Base-by-base conservation (phyloP, 2,888 invertebrate species). In the Philereme vetulata region DNA sequence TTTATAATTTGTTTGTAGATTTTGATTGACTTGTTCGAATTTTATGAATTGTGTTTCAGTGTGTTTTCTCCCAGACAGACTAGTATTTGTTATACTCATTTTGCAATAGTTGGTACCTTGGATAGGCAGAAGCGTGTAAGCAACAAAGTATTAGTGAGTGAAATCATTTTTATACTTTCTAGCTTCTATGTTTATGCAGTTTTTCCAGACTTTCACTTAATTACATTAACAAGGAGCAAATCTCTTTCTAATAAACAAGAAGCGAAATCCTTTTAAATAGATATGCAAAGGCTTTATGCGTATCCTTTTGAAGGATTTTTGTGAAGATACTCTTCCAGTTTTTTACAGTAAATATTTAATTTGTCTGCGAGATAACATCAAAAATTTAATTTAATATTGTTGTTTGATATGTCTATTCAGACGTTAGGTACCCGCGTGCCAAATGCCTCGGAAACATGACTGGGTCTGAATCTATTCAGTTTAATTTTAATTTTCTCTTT, bases 11-110 rank as follows among this genome's bases (percentile, higher is more conserved):
- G 84, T 86, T 88, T 85, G 72, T 81, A 78, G 62, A 65, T 67
- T 60, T 68, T 65, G 61, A 66, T 80, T 80, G 85, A 87, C 84
- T 76, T 84, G 73, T 84, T 82, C 81, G 80, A 81, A 65, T 66
- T 86, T 79, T 85, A 78, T 81, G 81, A 80, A 85, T 86, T 88
- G 80, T 84, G 84, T 88, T 84, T 82, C 70, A 51, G 71, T 66
- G 68, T 85, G 86, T 77, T 75, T 73, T 83, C 81, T 82, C 76
- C 67, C 63, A 62, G 74, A 78, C 78, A 68, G 79, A 87, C 56
- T 65, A n/a, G 43, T 51, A 45, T 56, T 61, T 9, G n/a, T 34
- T 3, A 34, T 5, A 46, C 4, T 34, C 33, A 46, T 46, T 46
- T 8, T 34, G 33, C 48, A 36, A 48, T 48, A 36, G 36, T 33